These are phyloP conservation scores for Drosophila orosa DNA, from an alignment of 1,140 invertebrate genomes.

Conservation along the genomic window DNA sequence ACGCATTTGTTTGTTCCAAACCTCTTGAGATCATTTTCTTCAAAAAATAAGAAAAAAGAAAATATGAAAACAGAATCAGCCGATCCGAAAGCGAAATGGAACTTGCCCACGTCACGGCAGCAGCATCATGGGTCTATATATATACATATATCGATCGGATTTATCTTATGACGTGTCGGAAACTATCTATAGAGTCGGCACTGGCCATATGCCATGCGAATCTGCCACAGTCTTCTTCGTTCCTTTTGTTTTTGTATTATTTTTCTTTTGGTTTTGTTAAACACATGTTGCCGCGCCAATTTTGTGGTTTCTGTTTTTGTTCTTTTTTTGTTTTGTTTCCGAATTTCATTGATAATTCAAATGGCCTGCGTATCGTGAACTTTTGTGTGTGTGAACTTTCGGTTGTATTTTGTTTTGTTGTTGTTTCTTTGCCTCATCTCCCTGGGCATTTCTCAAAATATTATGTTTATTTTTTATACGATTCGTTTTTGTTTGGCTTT, in stretches of 20 bases:
- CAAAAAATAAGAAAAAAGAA: constrained; percentile 1
- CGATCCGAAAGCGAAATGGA: not conserved
- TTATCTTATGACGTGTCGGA: constrained; percentile 24
- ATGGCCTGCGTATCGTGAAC: constrained; percentile 42
- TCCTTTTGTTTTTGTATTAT: constrained; percentile 6
- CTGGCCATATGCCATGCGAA: constrained; percentile 31
- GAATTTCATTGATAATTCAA: constrained; percentile 79
- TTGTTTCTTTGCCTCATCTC: constrained; percentile 34
- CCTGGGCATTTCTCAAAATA: constrained; percentile 42
- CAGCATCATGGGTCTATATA: constrained; percentile 39
- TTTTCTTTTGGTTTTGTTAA: constrained; percentile 4
- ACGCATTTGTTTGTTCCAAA: constrained; percentile 12
- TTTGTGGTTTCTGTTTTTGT: constrained; percentile 52
- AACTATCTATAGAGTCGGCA: constrained; percentile 51
- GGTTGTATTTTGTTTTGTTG: constrained; percentile 35
- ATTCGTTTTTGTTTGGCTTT: constrained; percentile 40
- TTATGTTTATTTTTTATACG: constrained; percentile 67
- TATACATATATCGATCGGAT: constrained; percentile 34
- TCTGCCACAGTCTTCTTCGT: constrained; percentile 18
- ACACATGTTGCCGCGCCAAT: constrained; percentile 49
- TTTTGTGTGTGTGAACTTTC: constrained; percentile 46
- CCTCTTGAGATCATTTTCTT: constrained; percentile 30
- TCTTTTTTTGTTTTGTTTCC: constrained; percentile 58
- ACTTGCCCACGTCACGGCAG: constrained; percentile 28
- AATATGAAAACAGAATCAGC: not conserved